Base-by-base conservation (phyloP, 2,888 invertebrate species). In the Theristus sp. region DNA sequence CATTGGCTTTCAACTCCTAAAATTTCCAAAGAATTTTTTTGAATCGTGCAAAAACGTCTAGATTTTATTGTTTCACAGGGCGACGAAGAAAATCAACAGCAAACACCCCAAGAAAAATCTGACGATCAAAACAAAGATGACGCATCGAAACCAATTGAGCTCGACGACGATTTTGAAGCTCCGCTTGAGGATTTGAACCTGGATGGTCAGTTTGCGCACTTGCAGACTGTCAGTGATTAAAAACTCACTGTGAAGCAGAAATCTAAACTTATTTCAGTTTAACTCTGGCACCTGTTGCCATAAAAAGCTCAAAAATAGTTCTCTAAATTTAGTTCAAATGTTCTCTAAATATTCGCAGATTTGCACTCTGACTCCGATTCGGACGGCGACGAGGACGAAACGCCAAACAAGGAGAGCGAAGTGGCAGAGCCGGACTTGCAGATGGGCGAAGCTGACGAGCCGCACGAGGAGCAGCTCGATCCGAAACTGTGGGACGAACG, bases 401-500 rank as follows among this genome's bases (percentile, higher is more conserved):
- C 20, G 38, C 38, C 10, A 38, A n/a, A n/a, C 38, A 38, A 38
- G 10, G 25, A 28, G 17, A 1, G 58, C 30, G 20, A 58, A 61
- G 24, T n/a, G n/a, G 31, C 53, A 47, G 27, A 27, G 30, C 6
- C 61, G 26, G 66, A 66, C 56, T 64, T 64, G 68, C 61, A 64
- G 0, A 80, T 84, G n/a, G 71, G 73, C 1, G 70, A 74, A 22
- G 76, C 79, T 1, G 78, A 80, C 1, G 78, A 80, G 24, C 81
- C 84, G 22, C 82, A 84, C 3, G 81, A 85, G 64, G 84, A 87
- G 26, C 86, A 94, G 66, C 79, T 86, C 1, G 91, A 94, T 66
- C 91, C 94, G 73, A 85, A 94, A 80, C 91, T 96, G 89, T 96
- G 93, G 27, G 89, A 96, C 62, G 87, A 87, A 0, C 88, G n/a